Base-by-base conservation (phyloP, 2,888 invertebrate species). In the Lycaena phlaeas region DNA sequence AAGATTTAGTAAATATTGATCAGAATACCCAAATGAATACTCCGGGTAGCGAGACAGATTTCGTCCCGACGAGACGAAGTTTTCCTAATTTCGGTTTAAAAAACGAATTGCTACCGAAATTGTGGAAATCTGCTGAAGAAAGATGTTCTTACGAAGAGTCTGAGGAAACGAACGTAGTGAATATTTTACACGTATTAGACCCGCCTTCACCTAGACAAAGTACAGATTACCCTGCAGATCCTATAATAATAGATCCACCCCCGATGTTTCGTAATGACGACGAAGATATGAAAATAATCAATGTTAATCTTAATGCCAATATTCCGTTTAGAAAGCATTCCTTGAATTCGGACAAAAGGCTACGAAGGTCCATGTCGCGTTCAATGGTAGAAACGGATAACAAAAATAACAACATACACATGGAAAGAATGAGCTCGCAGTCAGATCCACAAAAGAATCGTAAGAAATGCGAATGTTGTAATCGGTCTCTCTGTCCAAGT, bases 1-100 rank as follows among this genome's bases (percentile, higher is more conserved):
- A 91, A 65, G 88, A 92, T 77, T 71, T 92, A 48, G 85, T 87
- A 7, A 87, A 89, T 64, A 84, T 91, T 57, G 87, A 88, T 59
- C 88, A 87, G 56, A 87, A 87, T 62, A 81, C 81, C 6, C 84
- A 82, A 61, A 82, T 89, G 28, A 72, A 75, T 50, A 72, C 68
- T 42, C 56, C 77, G 36, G 69, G 73, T 12, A 68, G 54, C 49
- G 67, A 65, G 40, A 60, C 56, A n/a, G 78, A 77, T 54, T 78
- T 70, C 49, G 49, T 78, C 57, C 50, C 76, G 46, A 86, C 85
- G 22, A 79, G 91, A 17, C 89, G 89, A 52, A 91, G 90, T 61
- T 90, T 89, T 67, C 91, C 91, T 4, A 87, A 88, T 50, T 86
- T 86, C 43, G 87, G 87, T 59, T 86, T 87, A 9, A 78, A 67